Evolutionary conservation across 2,113 vertebrate genomes (phyloP).

Genomic region (Gnathonemus echidnorhynchus): DNA sequence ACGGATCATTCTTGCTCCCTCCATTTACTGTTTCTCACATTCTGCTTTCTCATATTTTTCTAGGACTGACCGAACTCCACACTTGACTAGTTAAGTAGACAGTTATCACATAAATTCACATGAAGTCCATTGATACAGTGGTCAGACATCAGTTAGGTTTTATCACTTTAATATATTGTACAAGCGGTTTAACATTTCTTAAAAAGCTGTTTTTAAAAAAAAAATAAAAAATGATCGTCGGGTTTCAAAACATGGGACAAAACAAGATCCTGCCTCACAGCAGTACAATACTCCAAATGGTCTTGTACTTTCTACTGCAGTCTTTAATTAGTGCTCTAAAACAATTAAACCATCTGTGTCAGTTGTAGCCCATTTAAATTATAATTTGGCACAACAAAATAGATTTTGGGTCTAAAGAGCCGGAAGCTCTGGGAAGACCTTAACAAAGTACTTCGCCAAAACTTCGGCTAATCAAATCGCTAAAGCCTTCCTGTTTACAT

Average conservation of each 20-base stretch:
- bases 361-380: slow-evolving; percentile 19
- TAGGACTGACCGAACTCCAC: neutral
- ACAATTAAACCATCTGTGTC: slow-evolving; percentile 3
- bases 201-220: neutral
- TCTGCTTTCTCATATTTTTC: neutral
- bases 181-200: neutral
- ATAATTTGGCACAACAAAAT: slow-evolving; percentile 13
- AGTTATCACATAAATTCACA: neutral
- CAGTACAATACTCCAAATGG: neutral
- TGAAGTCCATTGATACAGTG: neutral
- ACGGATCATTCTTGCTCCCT: neutral
- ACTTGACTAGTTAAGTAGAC: neutral
- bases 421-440: slow-evolving; percentile 14
- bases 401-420: slow-evolving; percentile 18
- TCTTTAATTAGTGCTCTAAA: slow-evolving; percentile 19
- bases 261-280: neutral
- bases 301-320: neutral
- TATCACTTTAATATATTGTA: neutral
- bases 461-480: slow-evolving; percentile 54
- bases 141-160: neutral
- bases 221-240: neutral
- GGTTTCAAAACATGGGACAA: neutral
- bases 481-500: slow-evolving; percentile 64
- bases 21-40: neutral
- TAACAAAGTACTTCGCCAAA: slow-evolving; percentile 22